phyloP scores from a whole-genome alignment of 2,888 invertebrate species.

The Apamea anceps region DNA sequence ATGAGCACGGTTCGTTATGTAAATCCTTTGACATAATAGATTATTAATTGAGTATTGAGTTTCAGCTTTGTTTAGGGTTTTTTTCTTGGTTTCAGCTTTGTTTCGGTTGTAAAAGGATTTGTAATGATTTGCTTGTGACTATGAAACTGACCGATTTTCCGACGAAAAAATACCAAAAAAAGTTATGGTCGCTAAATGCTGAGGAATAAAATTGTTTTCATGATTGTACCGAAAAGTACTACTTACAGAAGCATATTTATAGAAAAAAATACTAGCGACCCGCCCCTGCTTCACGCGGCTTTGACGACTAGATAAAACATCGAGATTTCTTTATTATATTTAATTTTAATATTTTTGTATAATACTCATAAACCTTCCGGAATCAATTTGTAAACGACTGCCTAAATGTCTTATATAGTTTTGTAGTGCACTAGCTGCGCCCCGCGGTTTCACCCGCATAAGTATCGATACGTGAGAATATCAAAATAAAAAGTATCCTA shows the following conservation, averaged over 20 bases:
- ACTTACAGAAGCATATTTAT: neutral
- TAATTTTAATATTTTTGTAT: too few species aligned
- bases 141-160: neutral
- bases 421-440: neutral
- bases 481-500: neutral
- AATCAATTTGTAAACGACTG: neutral
- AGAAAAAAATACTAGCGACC: neutral
- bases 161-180: neutral
- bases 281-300: neutral
- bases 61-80: slow-evolving; percentile 17
- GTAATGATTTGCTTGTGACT: neutral
- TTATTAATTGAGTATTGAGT: slow-evolving; percentile 46
- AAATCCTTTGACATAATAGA: slow-evolving; percentile 73
- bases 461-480: neutral
- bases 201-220: neutral
- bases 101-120: neutral
- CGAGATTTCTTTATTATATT: neutral
- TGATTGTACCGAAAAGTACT: neutral
- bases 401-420: neutral
- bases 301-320: neutral
- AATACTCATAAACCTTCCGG: too few species aligned
- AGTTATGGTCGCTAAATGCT: neutral
- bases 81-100: slow-evolving; percentile 16
- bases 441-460: too few species aligned
- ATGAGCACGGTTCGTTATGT: slow-evolving; percentile 70